Percentiles rank a stretch among this genome's conserved stretches.
These are phyloP conservation scores for Rhinoptilus africanus DNA, from an alignment of 2,113 vertebrate genomes.

Conservation along the genomic window DNA sequence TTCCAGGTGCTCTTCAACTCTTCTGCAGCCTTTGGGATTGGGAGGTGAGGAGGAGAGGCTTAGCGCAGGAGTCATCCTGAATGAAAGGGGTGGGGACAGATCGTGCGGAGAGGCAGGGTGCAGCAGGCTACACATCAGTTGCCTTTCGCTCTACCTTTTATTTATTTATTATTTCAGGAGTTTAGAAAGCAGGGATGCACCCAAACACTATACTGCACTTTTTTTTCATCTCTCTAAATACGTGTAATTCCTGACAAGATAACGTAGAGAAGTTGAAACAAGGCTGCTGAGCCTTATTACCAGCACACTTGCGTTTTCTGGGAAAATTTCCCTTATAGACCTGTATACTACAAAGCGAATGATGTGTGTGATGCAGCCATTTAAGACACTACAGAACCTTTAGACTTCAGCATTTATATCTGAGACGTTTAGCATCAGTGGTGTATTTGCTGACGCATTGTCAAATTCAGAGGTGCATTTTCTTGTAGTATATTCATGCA, in stretches of 20 bases:
- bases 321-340: background rate
- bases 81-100: conserved; percentile 39
- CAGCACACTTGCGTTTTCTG: background rate
- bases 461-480: background rate
- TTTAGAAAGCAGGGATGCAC: background rate
- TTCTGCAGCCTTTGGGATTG: conserved; percentile 11
- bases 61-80: background rate
- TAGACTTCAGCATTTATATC: background rate
- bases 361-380: background rate
- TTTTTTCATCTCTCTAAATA: background rate
- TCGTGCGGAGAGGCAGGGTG: background rate
- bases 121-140: background rate
- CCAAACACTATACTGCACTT: background rate
- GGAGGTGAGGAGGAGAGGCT: conserved; percentile 41
- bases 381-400: background rate
- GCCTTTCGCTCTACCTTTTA: background rate
- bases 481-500: background rate
- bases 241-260: background rate
- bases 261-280: background rate
- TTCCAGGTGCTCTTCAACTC: conserved; percentile 1
- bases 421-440: background rate
- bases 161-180: background rate
- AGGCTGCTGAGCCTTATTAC: background rate
- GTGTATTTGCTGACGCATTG: background rate
- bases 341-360: background rate